Conservation (phyloP, 2,888 invertebrate species). For the Drosophila multiciliata region DNA sequence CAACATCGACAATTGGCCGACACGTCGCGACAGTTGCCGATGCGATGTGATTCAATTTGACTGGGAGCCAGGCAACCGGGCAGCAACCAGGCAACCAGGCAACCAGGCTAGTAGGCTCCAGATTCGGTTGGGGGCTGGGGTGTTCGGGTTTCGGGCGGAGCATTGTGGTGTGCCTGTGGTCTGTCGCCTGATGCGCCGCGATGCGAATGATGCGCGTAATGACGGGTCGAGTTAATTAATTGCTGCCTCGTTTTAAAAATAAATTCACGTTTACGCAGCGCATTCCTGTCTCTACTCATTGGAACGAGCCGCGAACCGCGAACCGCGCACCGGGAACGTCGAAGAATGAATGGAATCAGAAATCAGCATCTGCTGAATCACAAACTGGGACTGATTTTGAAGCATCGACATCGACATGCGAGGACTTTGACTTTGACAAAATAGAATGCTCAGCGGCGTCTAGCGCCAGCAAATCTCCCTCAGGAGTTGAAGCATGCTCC, state of each 20-base stretch:
- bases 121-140: background rate
- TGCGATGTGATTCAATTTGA: conserved; percentile 13
- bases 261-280: conserved; percentile 73
- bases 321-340: background rate
- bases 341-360: conserved; percentile 73
- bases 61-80: background rate
- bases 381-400: conserved; percentile 46
- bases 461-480: conserved; percentile 44
- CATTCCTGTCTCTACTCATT: conserved; percentile 68
- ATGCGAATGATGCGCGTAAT: conserved; percentile 79
- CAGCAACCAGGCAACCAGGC: background rate
- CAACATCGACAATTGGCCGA: conserved; percentile 57
- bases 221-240: conserved; percentile 80
- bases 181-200: conserved; percentile 75
- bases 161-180: conserved; percentile 68
- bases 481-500: conserved; percentile 22
- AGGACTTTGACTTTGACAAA: conserved; percentile 53
- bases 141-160: conserved; percentile 8
- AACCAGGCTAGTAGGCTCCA: too few species aligned
- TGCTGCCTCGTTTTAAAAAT: conserved; percentile 79
- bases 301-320: conserved; percentile 34
- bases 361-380: conserved; percentile 35
- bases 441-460: conserved; percentile 47
- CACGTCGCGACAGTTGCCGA: conserved; percentile 46
- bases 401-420: conserved; percentile 42